Base-by-base conservation (phyloP, 2,797 vertebrate species). In the Poecilia picta region DNA sequence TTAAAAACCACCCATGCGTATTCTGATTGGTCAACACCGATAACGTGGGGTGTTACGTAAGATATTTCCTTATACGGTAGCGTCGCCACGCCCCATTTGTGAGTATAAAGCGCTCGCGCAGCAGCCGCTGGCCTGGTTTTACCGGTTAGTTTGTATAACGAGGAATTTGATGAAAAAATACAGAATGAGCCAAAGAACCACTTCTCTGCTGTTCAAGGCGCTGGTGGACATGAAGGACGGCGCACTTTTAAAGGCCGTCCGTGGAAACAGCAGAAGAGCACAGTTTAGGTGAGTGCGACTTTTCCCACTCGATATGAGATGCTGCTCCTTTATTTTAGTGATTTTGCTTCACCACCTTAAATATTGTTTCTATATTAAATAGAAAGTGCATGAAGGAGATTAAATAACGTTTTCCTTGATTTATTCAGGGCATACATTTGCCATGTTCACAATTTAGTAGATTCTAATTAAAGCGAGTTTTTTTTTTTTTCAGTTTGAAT, bases 261-360 rank as follows among this genome's bases (percentile, higher is more conserved):
- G 83, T 36, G 88, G 88, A 71, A 91, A 83, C 74, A 5, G 20
- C 0, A 89, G 25, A 25, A 73, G 77, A 82, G 25, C 74, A 2
- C 80, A 72, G 8, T 15, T 84, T 88, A 92, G 93, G 95, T 95
- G 87, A 86, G 88, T 79, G 28, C 8, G 46, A 15, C 5, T 3
- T 70, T 57, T 12, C 5, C 46, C 18, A 18, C n/a, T 31, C 15
- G n/a, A 33, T 33, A 33, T 33, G 33, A 28, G 25, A 11, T n/a
- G 10, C 66, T 43, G 20, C 66, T 43, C 66, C 20, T 25, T 4
- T 20, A 11, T 18, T 70, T 70, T 25, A 41, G 18, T 68, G 8
- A 11, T 70, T 70, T 12, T 43, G 25, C 45, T 45, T n/a, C 3
- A 16, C 8, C 7, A 16, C 2, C 43, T 45, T 16, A 43, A n/a